phyloP scores from a whole-genome alignment of 2,113 vertebrate genomes.

The Tapirus terrestris region DNA sequence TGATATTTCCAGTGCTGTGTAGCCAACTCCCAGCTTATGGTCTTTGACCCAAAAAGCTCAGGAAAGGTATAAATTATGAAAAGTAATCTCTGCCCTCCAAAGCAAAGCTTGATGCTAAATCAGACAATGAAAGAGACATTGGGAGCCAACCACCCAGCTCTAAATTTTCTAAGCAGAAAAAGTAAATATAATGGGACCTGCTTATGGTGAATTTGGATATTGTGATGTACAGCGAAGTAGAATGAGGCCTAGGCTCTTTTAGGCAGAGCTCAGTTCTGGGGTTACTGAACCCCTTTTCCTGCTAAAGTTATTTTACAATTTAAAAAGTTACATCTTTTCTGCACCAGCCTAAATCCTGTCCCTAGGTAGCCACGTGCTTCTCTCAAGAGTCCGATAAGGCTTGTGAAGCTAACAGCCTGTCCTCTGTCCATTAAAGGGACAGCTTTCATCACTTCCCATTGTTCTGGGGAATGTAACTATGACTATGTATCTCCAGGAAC shows the following conservation, averaged over 20 bases:
- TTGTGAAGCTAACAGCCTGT: background rate
- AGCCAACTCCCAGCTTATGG: slow-evolving; percentile 28
- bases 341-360: background rate
- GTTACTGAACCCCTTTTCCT: background rate
- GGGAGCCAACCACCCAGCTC: background rate
- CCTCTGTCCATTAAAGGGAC: background rate
- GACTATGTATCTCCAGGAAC: background rate
- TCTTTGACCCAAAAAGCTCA: slow-evolving; percentile 43
- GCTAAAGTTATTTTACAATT: slow-evolving; percentile 9
- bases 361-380: background rate
- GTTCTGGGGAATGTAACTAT: background rate
- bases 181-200: background rate
- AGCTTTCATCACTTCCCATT: background rate
- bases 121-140: background rate
- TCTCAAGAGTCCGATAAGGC: background rate
- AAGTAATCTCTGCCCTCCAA: background rate
- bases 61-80: slow-evolving; percentile 38
- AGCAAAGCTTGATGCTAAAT: slow-evolving; percentile 30
- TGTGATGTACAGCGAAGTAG: background rate
- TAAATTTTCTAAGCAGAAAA: slow-evolving; percentile 39
- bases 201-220: background rate
- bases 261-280: background rate
- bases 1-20: background rate
- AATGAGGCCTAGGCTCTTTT: background rate
- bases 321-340: background rate